phyloP scores from a whole-genome alignment of 2,113 vertebrate species.

The Chaetodon trifascialis region DNA sequence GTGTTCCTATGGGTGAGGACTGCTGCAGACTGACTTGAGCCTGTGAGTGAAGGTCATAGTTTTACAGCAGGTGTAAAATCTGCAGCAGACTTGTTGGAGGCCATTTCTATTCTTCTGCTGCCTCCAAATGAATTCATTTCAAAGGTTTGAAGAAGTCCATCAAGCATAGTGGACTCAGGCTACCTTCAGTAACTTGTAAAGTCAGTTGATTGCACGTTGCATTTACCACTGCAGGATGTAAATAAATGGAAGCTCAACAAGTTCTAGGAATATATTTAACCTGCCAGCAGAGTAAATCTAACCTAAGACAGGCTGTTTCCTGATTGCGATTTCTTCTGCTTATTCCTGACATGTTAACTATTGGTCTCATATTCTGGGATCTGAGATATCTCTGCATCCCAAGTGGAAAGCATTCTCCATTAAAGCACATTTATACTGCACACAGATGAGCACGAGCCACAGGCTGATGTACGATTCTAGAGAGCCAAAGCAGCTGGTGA shows the following conservation, averaged over 20 bases:
- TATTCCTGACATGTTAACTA: not conserved
- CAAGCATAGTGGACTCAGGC: too few species aligned
- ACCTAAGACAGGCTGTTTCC: not conserved
- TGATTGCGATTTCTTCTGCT: not conserved
- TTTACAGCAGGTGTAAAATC: not conserved
- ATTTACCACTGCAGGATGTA: not conserved
- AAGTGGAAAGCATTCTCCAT: not conserved
- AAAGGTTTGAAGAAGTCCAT: too few species aligned
- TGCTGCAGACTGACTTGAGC: not conserved
- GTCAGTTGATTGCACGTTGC: not conserved
- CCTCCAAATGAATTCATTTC: not conserved
- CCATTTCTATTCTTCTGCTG: not conserved
- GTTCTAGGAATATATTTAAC: not conserved
- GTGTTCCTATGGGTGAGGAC: not conserved
- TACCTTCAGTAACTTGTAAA: too few species aligned
- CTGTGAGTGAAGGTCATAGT: not conserved
- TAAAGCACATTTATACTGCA: not conserved
- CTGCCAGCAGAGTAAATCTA: too few species aligned
- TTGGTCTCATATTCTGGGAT: not conserved
- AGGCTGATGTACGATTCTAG: not conserved
- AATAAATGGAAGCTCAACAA: not conserved
- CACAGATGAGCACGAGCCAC: not conserved
- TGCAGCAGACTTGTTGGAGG: not conserved
- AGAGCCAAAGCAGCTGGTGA: conserved; percentile 9
- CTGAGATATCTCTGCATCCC: not conserved